Conservation (phyloP, 2,888 invertebrate genomes). For the Agrypnus murinus region DNA sequence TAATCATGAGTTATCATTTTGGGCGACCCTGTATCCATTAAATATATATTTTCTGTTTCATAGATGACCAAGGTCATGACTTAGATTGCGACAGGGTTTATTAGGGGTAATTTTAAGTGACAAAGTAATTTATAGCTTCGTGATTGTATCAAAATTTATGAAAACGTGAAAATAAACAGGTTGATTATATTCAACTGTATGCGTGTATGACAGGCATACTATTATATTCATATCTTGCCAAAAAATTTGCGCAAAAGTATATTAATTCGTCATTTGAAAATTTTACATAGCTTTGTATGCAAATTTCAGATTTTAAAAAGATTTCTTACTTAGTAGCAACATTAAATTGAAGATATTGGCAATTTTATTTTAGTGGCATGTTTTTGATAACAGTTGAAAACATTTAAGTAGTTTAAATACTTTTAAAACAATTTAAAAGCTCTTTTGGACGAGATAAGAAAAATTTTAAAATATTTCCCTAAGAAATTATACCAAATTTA, state of each 20-base stretch:
- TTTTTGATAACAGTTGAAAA: too few relatives aligned
- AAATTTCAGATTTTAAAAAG: too few relatives aligned
- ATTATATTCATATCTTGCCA: conserved; percentile 15
- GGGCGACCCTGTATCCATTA: conserved; percentile 27
- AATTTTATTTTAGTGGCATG: too few relatives aligned
- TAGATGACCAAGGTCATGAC: conserved; percentile 31
- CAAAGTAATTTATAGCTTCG: conserved; percentile 35
- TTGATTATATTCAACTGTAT: conserved; percentile 42
- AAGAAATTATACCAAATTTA: too few relatives aligned
- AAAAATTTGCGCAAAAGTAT: neutral
- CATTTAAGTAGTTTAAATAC: too few relatives aligned
- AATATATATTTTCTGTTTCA: conserved; percentile 23
- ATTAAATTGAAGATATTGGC: too few relatives aligned
- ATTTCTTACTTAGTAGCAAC: too few relatives aligned
- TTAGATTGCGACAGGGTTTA: conserved; percentile 30
- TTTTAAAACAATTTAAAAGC: too few relatives aligned
- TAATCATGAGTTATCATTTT: conserved; percentile 42
- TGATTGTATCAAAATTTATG: conserved; percentile 43
- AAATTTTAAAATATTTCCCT: too few relatives aligned
- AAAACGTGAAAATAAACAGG: conserved; percentile 42
- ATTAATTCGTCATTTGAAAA: too few relatives aligned
- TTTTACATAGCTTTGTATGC: too few relatives aligned
- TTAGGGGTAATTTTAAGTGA: conserved; percentile 37
- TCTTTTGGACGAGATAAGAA: too few relatives aligned
- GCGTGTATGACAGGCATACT: conserved; percentile 23